These are phyloP conservation scores for Sylvia borin DNA, from an alignment of 2,797 vertebrate species.

Conservation along the genomic window DNA sequence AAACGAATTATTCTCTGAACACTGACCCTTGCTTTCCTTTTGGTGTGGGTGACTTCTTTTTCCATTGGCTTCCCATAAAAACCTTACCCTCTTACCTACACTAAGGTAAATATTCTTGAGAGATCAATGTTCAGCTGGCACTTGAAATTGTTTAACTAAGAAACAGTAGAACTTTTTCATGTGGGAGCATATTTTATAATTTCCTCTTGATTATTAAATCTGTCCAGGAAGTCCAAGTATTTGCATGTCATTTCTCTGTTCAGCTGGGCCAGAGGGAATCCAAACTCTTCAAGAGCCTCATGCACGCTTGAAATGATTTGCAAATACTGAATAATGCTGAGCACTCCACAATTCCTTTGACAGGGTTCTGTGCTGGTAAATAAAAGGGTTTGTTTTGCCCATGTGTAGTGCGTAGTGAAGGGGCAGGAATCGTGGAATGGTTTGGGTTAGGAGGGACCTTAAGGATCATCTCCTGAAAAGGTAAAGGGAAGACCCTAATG, in stretches of 20 bases:
- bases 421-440: accelerated
- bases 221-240: background rate
- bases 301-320: background rate
- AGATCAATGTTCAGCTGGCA: background rate
- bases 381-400: background rate
- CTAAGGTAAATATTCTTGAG: conserved; percentile 3
- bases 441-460: background rate
- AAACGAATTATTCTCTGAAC: background rate
- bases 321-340: background rate
- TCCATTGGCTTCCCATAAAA: background rate
- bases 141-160: background rate
- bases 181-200: background rate
- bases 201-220: background rate
- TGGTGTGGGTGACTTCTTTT: background rate
- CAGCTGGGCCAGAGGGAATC: background rate
- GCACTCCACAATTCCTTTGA: background rate
- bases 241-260: background rate
- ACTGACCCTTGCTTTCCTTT: background rate
- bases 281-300: background rate
- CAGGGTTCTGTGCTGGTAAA: background rate
- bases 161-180: conserved; percentile 2
- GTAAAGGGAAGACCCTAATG: background rate
- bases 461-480: background rate
- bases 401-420: background rate
- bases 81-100: background rate